phyloP scores from a whole-genome alignment of 2,113 vertebrate genomes.

The Ciconia maguari region DNA sequence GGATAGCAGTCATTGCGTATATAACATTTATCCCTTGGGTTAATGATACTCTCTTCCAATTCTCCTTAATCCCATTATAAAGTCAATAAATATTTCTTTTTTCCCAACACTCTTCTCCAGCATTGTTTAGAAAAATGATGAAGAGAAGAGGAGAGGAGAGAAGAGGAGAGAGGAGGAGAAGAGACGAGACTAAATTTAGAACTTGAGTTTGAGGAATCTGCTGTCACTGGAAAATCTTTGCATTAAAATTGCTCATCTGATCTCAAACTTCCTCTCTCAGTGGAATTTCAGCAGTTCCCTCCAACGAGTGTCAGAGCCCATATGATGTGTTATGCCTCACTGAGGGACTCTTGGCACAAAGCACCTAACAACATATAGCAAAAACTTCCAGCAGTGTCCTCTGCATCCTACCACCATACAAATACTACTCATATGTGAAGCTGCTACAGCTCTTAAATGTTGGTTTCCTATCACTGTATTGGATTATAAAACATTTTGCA shows the following conservation, averaged over 20 bases:
- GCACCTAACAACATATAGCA: background rate
- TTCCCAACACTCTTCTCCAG: background rate
- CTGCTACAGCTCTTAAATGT: background rate
- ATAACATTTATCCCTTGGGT: constrained; percentile 67
- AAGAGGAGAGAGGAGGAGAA: too few relatives aligned
- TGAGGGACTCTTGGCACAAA: background rate
- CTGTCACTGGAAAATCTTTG: background rate
- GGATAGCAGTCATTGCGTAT: constrained; percentile 46
- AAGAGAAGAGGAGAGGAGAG: background rate
- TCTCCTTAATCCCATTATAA: constrained; percentile 62
- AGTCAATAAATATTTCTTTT: constrained; percentile 68
- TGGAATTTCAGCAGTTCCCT: background rate
- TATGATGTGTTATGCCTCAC: background rate
- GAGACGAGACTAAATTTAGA: background rate
- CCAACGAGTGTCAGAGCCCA: background rate
- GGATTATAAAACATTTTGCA: background rate
- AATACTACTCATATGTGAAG: background rate
- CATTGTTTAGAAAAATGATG: background rate
- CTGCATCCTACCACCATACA: background rate
- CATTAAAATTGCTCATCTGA: background rate
- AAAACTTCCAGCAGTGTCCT: background rate
- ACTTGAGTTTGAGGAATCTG: background rate
- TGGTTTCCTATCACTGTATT: background rate
- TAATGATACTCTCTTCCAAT: constrained; percentile 63
- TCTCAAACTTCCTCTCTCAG: background rate